Evolutionary conservation across 2,888 invertebrate genomes (phyloP), one percentile per base, ranked within the genome.

Genomic region (Ophonus ardosiacus): DNA sequence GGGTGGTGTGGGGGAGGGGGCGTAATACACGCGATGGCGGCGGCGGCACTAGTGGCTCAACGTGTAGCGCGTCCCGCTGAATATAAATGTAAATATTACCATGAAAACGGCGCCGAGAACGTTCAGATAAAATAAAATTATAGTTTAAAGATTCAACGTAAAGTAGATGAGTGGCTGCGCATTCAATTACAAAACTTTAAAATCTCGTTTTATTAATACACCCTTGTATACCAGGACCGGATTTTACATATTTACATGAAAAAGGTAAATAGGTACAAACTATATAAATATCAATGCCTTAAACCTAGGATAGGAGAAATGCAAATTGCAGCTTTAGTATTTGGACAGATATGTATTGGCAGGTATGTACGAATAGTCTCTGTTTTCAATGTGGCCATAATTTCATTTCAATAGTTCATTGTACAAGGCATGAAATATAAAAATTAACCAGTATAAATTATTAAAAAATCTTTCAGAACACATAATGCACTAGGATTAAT

Each of bases 101-200:
- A 78, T 84, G 78, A 82, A 63, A 82, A 82, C 82, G 74, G 38
- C 61, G 76, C 57, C 38, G 83, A 56, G 43, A 63, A 51, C 78
- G 84, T 51, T 18, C n/a, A 84, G 84, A 84, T 86, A 86, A 86
- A 88, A 88, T 88, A 88, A 88, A 89, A 89, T 88, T 89, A 88
- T 88, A 88, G 88, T 88, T 89, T 88, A 88, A 87, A 88, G 88
- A 88, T 89, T 89, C 87, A 85, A 85, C 74, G 84, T 81, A 85
- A 84, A 84, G 84, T 84, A 78, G 84, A 84, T 84, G 84, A 78
- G 84, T 78, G 78, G 51, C 78, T 78, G 78, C 76, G 59, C 78
- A 84, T 84, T 84, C 84, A 78, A 84, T 84, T 84, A 84, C 78
- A 63, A 78, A 84, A 84, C 84, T 84, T 84, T 84, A n/a, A 84